Percentiles rank a stretch among this genome's conserved stretches.
These are phyloP conservation scores for Hormaphis cornu DNA, from an alignment of 1,140 invertebrate genomes.

Conservation along the genomic window DNA sequence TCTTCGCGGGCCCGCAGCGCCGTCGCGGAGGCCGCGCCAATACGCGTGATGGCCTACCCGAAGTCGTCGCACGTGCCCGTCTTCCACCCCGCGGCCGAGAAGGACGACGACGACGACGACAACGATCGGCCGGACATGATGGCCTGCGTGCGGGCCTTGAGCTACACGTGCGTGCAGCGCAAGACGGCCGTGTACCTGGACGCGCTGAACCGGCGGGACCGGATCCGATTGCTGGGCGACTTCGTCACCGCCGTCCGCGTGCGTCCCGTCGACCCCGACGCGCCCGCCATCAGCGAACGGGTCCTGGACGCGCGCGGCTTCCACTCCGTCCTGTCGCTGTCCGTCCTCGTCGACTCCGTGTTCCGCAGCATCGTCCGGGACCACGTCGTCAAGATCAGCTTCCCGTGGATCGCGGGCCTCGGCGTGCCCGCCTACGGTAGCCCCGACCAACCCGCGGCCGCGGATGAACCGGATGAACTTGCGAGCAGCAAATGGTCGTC, in stretches of 20 bases:
- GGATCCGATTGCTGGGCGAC: slow-evolving; percentile 21
- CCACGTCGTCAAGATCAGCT: slow-evolving; percentile 17
- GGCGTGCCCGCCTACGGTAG: background rate
- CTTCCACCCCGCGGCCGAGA: background rate
- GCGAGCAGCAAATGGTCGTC: too few species aligned
- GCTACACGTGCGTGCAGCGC: slow-evolving; percentile 27
- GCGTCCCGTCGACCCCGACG: background rate
- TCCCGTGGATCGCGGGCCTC: slow-evolving; percentile 17
- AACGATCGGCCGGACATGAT: slow-evolving; percentile 10
- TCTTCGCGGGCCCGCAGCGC: background rate
- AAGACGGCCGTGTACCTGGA: slow-evolving; percentile 30
- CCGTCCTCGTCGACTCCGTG: slow-evolving; percentile 8
- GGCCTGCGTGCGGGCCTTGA: slow-evolving; percentile 7
- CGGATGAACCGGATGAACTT: too few species aligned
- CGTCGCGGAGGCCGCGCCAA: background rate
- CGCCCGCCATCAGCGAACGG: slow-evolving; percentile 28
- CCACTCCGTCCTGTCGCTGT: slow-evolving; percentile 4
- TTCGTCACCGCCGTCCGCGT: slow-evolving; percentile 21
- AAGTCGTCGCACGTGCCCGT: background rate
- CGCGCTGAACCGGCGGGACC: slow-evolving; percentile 11
- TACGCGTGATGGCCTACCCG: background rate
- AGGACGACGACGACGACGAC: background rate
- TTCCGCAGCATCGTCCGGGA: background rate
- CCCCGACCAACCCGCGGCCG: too few species aligned
- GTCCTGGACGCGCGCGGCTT: slow-evolving; percentile 11